Conservation (phyloP, 2,888 invertebrate genomes). For the Cheilosia pagana region DNA sequence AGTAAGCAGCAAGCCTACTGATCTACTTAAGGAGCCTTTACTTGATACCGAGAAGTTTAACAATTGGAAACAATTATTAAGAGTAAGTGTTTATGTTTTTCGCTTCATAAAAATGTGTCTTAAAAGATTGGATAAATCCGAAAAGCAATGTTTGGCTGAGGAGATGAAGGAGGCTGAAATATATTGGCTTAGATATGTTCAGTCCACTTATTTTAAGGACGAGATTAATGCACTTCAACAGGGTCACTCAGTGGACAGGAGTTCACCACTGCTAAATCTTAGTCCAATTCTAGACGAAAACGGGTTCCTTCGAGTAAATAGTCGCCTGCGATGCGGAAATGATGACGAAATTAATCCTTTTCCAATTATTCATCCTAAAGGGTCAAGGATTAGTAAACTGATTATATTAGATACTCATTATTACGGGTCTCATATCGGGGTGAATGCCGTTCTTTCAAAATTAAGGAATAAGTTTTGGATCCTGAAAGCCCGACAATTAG, state of each 20-base stretch:
- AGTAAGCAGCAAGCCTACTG: too few species aligned
- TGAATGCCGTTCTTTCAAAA: background rate
- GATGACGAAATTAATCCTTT: conserved; percentile 1
- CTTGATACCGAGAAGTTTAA: background rate
- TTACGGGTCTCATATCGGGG: background rate
- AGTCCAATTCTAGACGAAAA: too few species aligned
- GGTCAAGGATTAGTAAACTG: background rate
- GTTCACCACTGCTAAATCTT: background rate
- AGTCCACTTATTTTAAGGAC: background rate
- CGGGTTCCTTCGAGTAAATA: too few species aligned
- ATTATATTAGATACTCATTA: conserved; percentile 1
- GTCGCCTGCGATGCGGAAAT: background rate
- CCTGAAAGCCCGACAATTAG: background rate
- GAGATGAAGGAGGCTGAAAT: too few species aligned
- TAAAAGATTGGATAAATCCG: background rate
- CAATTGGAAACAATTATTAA: conserved; percentile 5
- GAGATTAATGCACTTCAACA: background rate
- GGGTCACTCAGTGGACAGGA: background rate
- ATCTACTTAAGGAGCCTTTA: background rate
- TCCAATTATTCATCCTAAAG: conserved; percentile 12
- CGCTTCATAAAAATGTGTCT: background rate
- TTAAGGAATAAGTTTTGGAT: conserved; percentile 23
- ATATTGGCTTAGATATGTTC: conserved; percentile 18
- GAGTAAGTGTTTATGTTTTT: conserved; percentile 7
- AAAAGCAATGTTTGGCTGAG: too few species aligned